A percentile compares a stretch with the other conserved stretches of the same genome.
Conservation (phyloP, 2,888 invertebrate species). For the Meloe dianella region DNA sequence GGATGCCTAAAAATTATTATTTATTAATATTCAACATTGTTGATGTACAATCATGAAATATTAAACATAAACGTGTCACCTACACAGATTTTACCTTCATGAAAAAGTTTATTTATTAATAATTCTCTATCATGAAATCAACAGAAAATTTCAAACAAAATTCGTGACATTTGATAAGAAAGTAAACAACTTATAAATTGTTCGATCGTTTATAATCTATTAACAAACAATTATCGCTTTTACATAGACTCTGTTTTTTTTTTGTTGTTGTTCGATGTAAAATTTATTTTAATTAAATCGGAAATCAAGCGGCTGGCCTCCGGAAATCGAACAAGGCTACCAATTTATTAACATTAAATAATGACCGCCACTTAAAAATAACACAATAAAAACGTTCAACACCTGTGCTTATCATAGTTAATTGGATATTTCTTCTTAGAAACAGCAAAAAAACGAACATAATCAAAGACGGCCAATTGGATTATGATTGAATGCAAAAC, state of each 20-base stretch:
- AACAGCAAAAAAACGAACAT: neutral
- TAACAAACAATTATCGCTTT: neutral
- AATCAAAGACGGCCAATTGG: neutral
- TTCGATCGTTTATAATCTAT: neutral
- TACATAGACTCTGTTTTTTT: neutral
- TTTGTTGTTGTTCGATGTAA: too few species aligned
- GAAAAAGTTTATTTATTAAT: too few species aligned
- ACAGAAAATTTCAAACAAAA: neutral
- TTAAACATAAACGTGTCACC: neutral
- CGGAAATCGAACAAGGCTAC: constrained; percentile 53
- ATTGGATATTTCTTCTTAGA: neutral
- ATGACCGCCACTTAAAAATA: constrained; percentile 28
- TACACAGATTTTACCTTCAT: neutral
- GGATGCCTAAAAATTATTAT: constrained; percentile 12
- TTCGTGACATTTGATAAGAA: constrained; percentile 6
- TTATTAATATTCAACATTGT: neutral
- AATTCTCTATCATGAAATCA: too few species aligned
- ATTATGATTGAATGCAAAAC: neutral
- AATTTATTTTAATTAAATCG: constrained; percentile 50
- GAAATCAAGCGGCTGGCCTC: constrained; percentile 54
- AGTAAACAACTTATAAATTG: neutral
- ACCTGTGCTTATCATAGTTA: neutral
- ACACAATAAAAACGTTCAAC: constrained; percentile 3
- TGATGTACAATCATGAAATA: neutral
- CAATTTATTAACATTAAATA: constrained; percentile 35